Base-by-base conservation (phyloP, 2,888 invertebrate species). In the Argyresthia albistria region DNA sequence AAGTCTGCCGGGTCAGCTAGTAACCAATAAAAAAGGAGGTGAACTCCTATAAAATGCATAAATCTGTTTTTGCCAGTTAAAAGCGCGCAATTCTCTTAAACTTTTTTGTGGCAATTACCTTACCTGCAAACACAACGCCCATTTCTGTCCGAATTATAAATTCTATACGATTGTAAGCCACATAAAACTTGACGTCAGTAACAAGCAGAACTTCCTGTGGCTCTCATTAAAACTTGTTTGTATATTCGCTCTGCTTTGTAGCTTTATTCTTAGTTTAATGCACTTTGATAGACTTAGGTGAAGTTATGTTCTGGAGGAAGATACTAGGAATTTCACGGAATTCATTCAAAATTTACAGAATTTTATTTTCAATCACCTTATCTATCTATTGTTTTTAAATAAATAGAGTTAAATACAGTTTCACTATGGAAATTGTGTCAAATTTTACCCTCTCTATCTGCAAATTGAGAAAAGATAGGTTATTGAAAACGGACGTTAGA, bases 191-290 rank as follows among this genome's bases (percentile, higher is more conserved):
- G 25, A 25, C 25, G 25, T 25, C 25, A 25, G 25, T 25, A 25
- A 25, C 25, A 25, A 25, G 25, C 25, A 25, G 45, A 46, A 55
- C 50, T 53, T 56, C 37, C 50, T 46, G 46, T 54, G 56, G 48
- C 47, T 56, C 46, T 54, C 53, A 56, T 65, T 58, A 66, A 66
- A 67, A 67, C 56, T 70, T 70, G 61, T 68, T 70, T 68, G 63
- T 67, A 63, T 70, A 69, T 69, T 62, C 70, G 62, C 64, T n/a
- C n/a, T 62, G 62, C 61, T 64, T 63, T 55, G 67, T 58, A 69
- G 72, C 42, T 42, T 63, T 64, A 25, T 25, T 25, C 25, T 63
- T 65, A 66, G 61, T 70, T 69, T 70, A 71, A 73, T 69, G 62
- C 69, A 67, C 63, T 62, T 60, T 50, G 55, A 53, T 48, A 36